Evolutionary conservation across 2,113 vertebrate species (phyloP).

Genomic region (Saguinus midas): DNA sequence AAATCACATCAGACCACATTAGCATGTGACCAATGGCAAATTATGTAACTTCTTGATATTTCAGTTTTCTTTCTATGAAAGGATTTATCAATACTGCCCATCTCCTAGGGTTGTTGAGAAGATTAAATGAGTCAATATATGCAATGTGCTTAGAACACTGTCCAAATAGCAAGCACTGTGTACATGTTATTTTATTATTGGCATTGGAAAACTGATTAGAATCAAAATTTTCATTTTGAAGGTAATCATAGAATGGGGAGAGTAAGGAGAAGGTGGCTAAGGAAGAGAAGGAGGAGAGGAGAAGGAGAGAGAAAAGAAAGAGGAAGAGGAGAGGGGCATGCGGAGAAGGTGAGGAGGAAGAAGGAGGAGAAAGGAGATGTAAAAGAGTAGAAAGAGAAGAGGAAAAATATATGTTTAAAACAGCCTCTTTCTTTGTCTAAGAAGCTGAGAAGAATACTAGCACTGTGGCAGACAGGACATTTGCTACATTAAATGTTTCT

Average conservation of each 20-base stretch:
- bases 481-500: neutral
- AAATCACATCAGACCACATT: neutral
- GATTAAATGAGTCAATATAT: neutral
- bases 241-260: neutral
- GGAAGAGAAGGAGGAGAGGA: no score
- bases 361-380: neutral
- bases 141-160: neutral
- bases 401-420: neutral
- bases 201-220: neutral
- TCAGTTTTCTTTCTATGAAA: neutral
- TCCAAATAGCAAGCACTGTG: neutral
- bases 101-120: neutral
- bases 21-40: neutral
- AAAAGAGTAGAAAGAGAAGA: neutral
- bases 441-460: neutral
- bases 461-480: neutral
- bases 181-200: neutral
- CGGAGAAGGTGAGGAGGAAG: neutral
- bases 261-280: neutral
- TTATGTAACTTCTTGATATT: neutral
- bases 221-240: constrained; percentile 23
- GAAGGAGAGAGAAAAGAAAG: neutral
- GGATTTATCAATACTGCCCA: neutral
- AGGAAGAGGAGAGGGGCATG: no score
- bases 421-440: neutral